Evolutionary conservation across 2,797 vertebrate genomes (phyloP).

Genomic region (Leptoclinus maculatus): DNA sequence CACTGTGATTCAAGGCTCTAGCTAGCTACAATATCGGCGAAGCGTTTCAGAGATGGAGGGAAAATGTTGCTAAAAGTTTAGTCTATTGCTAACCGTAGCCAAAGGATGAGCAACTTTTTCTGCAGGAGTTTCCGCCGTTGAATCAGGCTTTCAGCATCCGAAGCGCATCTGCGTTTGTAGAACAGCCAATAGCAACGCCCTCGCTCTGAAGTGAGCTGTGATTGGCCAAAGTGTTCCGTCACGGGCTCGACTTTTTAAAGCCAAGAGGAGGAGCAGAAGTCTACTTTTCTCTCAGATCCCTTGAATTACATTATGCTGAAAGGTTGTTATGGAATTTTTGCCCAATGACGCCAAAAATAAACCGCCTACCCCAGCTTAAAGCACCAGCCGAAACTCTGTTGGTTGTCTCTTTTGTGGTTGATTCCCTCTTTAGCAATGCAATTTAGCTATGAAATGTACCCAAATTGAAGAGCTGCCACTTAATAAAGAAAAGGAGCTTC

Average conservation of each 20-base stretch:
- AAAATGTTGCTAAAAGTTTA: background rate
- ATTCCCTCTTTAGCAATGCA: background rate
- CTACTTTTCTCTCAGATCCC: background rate
- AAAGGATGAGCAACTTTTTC: background rate
- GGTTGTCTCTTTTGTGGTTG: background rate
- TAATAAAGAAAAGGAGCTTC: slow-evolving; percentile 18
- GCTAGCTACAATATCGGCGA: background rate
- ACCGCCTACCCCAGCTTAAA: background rate
- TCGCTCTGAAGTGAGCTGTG: background rate
- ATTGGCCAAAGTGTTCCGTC: too few relatives aligned
- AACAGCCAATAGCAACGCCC: background rate
- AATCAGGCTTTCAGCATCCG: background rate
- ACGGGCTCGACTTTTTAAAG: too few relatives aligned
- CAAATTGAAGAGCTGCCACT: slow-evolving; percentile 1
- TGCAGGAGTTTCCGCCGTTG: background rate
- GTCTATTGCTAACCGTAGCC: background rate
- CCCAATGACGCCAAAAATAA: background rate
- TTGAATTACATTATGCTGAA: background rate
- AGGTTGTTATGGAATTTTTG: background rate
- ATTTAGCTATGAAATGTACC: background rate
- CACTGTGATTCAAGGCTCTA: background rate
- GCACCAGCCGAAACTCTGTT: background rate
- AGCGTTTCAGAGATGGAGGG: background rate
- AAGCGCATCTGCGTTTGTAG: background rate
- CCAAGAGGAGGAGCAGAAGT: background rate